Base-by-base conservation (phyloP, 2,113 vertebrate species). In the Eublepharis macularius region DNA sequence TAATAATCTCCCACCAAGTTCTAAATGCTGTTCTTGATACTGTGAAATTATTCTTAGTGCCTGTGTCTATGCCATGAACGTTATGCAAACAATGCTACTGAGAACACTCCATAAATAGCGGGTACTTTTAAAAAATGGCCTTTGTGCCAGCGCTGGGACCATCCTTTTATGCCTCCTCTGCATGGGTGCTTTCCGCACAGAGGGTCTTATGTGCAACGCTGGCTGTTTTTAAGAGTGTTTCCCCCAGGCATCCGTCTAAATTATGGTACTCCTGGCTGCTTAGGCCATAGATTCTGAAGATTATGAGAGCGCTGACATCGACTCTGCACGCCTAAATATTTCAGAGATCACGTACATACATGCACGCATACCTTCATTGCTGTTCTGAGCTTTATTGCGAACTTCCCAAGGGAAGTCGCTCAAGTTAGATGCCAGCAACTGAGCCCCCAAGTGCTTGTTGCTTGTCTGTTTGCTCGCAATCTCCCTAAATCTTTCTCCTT, bases 401-500 rank as follows among this genome's bases (percentile, higher is more conserved):
- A 60, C 2, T 91, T 85, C 81, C 83, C 80, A 51, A 2, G 54
- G 84, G 83, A 60, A 11, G 1, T 90, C 63, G 0, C 76, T 51
- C 49, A 34, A 29, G n/a, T 84, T 88, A 80, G 76, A 87, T 82
- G 82, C 54, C 79, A 81, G 45, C 87, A 76, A 68, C 2, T 73
- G 83, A 89, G 88, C 84, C 86, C 57, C 90, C 76, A 81, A 74
- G 84, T 57, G 57, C 66, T 79, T n/a, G 66, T 78, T 84, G 12
- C 12, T 21, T 89, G 45, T 80, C 91, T 90, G 21, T 74, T 83
- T 66, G 36, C 84, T 87, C 66, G 45, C 83, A 63, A 19, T 74
- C 80, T 85, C 83, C 85, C 91, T 91, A 86, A 84, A 73, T 86
- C 81, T 87, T 84, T 68, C 81, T 41, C 66, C 74, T 69, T 90